Evolutionary conservation across 2,888 invertebrate species (phyloP), one percentile per base, ranked within the genome.

Genomic region (Melangyna quadrimaculata): DNA sequence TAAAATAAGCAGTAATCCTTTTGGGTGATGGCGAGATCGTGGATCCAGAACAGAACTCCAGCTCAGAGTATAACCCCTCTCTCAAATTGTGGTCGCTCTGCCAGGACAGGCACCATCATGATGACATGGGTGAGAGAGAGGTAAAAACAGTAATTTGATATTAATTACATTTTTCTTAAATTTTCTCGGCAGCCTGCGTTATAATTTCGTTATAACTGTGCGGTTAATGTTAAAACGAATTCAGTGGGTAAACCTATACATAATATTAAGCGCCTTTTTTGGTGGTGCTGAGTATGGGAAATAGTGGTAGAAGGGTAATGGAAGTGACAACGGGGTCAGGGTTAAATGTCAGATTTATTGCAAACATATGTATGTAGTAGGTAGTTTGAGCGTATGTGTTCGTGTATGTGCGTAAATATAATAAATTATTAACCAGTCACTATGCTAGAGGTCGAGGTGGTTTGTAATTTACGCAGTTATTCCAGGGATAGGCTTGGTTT

Each of bases 381-480:
- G n/a, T n/a, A n/a, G n/a, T 61, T 59, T 24, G n/a, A 24, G 14
- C 32, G 12, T 10, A 3, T 45, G 14, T 63, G 27, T 65, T 14
- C 14, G 29, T 29, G 45, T 48, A 43, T 67, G 71, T 71, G 29
- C 71, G 61, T 63, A 27, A 53, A 32, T 65, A 78, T 80, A 84
- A 80, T 84, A 80, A 80, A 79, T 74, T 80, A 84, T 84, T 84
- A 79, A 84, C 74, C 84, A 80, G 75, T 65, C 79, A 80, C 70
- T 67, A 61, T 75, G 59, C 70, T 70, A 43, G n/a, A n/a, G 84
- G 80, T 71, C 75, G 65, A 71, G 45, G 74, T 32, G 84, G 84
- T 80, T 84, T 79, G 84, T 84, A 75, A 75, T 80, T 79, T 70
- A 84, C 63, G 80, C 57, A 80, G 70, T 82, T 67, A 82, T 78